phyloP scores from a whole-genome alignment of 1,140 invertebrate species.

The Wasmannia auropunctata region DNA sequence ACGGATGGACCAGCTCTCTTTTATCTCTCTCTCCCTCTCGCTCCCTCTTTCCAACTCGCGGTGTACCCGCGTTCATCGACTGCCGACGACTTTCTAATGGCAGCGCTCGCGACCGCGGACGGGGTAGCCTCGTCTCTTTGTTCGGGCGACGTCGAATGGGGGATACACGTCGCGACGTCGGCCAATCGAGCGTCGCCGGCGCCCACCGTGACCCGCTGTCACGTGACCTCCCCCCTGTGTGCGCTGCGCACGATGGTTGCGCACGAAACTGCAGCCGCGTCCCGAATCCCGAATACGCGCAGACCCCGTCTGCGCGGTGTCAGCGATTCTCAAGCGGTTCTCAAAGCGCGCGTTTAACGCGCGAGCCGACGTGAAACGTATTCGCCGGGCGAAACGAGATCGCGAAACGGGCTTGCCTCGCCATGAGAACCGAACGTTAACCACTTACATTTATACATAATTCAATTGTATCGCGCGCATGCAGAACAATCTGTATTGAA shows the following conservation, averaged over 20 bases:
- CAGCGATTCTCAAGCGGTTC: conserved; percentile 67
- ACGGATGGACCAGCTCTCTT: conserved; percentile 18
- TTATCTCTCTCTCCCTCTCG: not conserved
- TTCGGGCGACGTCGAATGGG: conserved; percentile 65
- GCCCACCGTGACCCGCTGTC: conserved; percentile 15
- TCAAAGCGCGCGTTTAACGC: no score
- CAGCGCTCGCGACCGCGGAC: conserved; percentile 63
- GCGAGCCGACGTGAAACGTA: not conserved
- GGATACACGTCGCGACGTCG: not conserved
- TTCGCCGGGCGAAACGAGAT: not conserved
- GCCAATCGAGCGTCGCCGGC: conserved; percentile 6
- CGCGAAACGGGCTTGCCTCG: not conserved
- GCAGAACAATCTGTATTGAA: conserved; percentile 8
- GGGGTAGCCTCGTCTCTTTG: conserved; percentile 81
- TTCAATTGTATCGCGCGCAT: conserved; percentile 8
- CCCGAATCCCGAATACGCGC: conserved; percentile 74
- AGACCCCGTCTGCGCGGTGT: conserved; percentile 29
- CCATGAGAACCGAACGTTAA: conserved; percentile 14
- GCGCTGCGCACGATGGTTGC: conserved; percentile 64
- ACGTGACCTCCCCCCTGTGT: conserved; percentile 65
- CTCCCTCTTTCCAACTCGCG: conserved; percentile 35
- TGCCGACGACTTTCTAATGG: conserved; percentile 80
- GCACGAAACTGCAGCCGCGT: conserved; percentile 21
- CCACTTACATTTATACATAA: conserved; percentile 20
- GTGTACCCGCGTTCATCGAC: conserved; percentile 74